Percentiles rank a stretch among this genome's conserved stretches.
Conservation (phyloP, 2,113 vertebrate species). For the Bagarius yarrelli region DNA sequence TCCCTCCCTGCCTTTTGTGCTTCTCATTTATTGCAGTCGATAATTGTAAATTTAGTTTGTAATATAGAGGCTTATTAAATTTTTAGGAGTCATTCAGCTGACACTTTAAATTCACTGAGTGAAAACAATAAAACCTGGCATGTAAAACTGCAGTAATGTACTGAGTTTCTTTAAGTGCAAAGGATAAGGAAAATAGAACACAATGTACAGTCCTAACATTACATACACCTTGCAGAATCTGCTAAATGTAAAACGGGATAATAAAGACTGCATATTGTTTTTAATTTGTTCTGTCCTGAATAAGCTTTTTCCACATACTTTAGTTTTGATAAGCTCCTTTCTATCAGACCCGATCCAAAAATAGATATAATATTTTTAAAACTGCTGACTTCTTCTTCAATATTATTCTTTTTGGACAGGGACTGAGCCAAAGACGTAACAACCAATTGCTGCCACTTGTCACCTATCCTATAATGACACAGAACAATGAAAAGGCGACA, state of each 20-base stretch:
- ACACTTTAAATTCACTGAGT: background rate
- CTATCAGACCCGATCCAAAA: background rate
- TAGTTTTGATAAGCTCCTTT: background rate
- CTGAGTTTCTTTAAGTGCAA: background rate
- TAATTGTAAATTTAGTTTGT: background rate
- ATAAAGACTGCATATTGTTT: too few relatives aligned
- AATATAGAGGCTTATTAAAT: background rate
- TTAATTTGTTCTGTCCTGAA: too few relatives aligned
- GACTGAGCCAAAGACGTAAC: background rate
- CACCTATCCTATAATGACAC: too few relatives aligned
- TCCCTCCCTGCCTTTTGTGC: background rate
- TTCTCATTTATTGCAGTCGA: background rate
- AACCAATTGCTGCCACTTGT: slow-evolving; percentile 16
- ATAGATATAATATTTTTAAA: background rate
- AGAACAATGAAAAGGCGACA: too few relatives aligned
- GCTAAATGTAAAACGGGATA: too few relatives aligned
- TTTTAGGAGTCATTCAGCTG: background rate
- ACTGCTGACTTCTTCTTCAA: background rate
- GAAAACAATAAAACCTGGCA: background rate
- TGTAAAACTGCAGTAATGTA: background rate
- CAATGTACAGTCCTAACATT: background rate
- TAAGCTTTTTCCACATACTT: background rate
- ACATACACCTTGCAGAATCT: too few relatives aligned
- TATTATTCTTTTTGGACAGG: background rate
- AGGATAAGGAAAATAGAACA: background rate